A percentile compares a stretch with the other conserved stretches of the same genome.
phyloP scores from a whole-genome alignment of 1,140 invertebrate genomes.

The Penaeus chinensis region DNA sequence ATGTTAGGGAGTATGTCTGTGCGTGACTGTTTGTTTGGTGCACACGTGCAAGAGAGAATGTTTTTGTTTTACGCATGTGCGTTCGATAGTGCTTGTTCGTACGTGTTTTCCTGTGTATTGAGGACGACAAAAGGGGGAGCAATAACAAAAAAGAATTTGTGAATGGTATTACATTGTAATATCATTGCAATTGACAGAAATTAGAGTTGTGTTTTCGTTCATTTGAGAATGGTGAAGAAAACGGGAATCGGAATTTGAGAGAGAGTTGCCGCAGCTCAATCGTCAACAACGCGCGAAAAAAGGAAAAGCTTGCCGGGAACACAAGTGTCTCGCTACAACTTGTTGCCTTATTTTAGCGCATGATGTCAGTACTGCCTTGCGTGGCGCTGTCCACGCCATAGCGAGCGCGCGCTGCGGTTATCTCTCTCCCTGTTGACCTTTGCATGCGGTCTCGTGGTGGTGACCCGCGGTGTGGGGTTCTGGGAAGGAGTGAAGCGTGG shows the following conservation, averaged over 20 bases:
- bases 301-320: too few species aligned
- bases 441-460: neutral
- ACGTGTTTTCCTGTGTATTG: too few species aligned
- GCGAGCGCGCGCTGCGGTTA: neutral
- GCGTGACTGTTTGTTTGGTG: neutral
- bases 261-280: neutral
- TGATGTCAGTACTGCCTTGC: conserved; percentile 15
- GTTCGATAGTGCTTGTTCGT: too few species aligned
- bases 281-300: too few species aligned
- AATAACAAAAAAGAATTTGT: too few species aligned
- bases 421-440: conserved; percentile 21
- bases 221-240: neutral
- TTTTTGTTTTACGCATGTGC: too few species aligned
- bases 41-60: neutral
- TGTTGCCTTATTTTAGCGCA: conserved; percentile 25
- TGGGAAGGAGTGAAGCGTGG: conserved; percentile 50
- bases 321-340: neutral
- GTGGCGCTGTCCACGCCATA: neutral
- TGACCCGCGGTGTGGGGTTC: conserved; percentile 40
- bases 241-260: neutral
- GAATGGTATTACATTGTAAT: too few species aligned
- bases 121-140: too few species aligned
- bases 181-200: neutral
- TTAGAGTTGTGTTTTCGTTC: neutral
- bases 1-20: neutral